phyloP scores from a whole-genome alignment of 2,888 invertebrate species.

The Drosophila formosana region DNA sequence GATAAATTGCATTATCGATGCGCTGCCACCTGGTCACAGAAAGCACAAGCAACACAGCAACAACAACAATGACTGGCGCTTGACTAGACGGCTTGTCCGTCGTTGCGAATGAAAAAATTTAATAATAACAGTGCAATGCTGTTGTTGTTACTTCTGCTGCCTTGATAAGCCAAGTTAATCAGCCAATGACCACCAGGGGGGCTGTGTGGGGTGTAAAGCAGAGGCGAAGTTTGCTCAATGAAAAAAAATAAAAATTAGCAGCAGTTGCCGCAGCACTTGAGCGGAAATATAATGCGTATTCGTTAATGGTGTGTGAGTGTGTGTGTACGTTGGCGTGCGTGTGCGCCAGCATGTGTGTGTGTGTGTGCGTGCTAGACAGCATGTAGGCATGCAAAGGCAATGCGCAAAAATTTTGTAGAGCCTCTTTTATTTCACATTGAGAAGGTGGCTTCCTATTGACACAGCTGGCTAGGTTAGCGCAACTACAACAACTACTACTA shows the following conservation, averaged over 20 bases:
- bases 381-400: conserved; percentile 57
- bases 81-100: conserved; percentile 60
- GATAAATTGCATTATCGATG: conserved; percentile 69
- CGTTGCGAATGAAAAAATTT: conserved; percentile 46
- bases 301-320: conserved; percentile 29
- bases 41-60: conserved; percentile 18
- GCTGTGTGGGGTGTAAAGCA: neutral
- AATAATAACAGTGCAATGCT: conserved; percentile 45
- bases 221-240: conserved; percentile 56
- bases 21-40: conserved; percentile 59
- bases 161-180: conserved; percentile 63
- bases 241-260: conserved; percentile 67
- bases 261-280: conserved; percentile 52
- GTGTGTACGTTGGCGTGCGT: conserved; percentile 23
- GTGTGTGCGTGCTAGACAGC: conserved; percentile 40
- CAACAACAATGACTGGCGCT: conserved; percentile 58
- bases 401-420: conserved; percentile 56
- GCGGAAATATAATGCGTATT: conserved; percentile 80
- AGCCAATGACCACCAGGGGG: conserved; percentile 51
- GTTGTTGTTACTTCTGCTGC: conserved; percentile 35
- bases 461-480: conserved; percentile 63
- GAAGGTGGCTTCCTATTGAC: conserved; percentile 57
- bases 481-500: conserved; percentile 28
- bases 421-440: conserved; percentile 24
- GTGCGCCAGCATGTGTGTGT: conserved; percentile 10